Evolutionary conservation across 2,797 vertebrate genomes (phyloP), one percentile per base, ranked within the genome.

Genomic region (Thunnus albacares): DNA sequence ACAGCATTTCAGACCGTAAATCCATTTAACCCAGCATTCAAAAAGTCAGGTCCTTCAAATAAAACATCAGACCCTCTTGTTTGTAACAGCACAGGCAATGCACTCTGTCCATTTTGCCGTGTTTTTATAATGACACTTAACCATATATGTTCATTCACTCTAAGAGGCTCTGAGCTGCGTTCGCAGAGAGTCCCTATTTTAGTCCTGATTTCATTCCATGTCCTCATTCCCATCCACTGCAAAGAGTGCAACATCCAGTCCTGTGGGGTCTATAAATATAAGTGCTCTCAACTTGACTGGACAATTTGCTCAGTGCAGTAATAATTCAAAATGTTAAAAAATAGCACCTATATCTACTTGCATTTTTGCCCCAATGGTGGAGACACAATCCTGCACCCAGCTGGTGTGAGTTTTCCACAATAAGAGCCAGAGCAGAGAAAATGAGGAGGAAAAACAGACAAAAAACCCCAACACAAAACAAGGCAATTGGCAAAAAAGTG

Each of bases 401-500:
- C 63, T 80, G 79, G 53, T 86, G 81, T 71, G 79, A 90, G 75
- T 86, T 89, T 89, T 87, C 81, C 77, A 87, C 81, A 91, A 82
- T 75, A 87, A 89, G 80, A 88, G 74, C 61, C 62, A 61, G 80
- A 80, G 72, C 63, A 53, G 52, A 91, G 80, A 86, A 84, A 92
- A 90, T 58, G 53, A 85, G 79, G 74, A 75, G 47, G 75, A 73
- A 79, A 60, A 86, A 72, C 18, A 75, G 47, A 80, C 45, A 57
- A 62, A 49, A 60, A 86, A 71, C 18, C 9, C 3, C 81, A 57
- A 58, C 85, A 87, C 81, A 91, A 90, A 94, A 93, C 84, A 88
- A 90, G 89, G 86, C 90, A 95, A 92, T 89, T 90, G 89, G 92
- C 92, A 89, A 91, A 91, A 92, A 93, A 92, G 90, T 93, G 90